Base-by-base conservation (phyloP, 2,113 vertebrate genomes). In the Embiotoca jacksoni region DNA sequence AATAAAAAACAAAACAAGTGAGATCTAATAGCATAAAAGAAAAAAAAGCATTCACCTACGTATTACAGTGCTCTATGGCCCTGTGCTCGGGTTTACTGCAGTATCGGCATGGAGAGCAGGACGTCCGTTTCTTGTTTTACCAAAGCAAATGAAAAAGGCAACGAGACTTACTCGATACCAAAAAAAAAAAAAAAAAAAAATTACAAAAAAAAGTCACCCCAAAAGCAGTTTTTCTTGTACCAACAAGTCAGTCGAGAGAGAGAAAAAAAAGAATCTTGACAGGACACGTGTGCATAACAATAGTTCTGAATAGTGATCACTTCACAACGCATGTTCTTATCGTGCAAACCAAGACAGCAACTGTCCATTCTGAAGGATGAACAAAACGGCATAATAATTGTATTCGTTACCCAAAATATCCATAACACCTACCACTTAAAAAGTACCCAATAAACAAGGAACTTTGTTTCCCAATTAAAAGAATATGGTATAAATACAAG, bases 261-360 rank as follows among this genome's bases (percentile, higher is more conserved):
- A 82, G 80, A 13, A 54, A 87, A 68, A 72, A 58, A 86, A 82
- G 80, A 13, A 75, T 60, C 61, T 1, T 14, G 62, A 90, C 63
- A 77, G 75, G 57, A 86, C 79, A 83, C 30, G 3, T 79, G 85
- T 90, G 84, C 87, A 83, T 82, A 86, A 89, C 73, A 50, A 85
- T 30, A 71, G 49, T 39, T 86, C 53, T 55, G 52, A 88, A 74
- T 61, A 76, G 77, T 74, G 71, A 84, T 69, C 88, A 89, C 81
- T 74, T 89, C 87, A 91, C 85, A 23, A 85, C 4, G 55, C 72
- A 73, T 36, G 61, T 82, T 79, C 70, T 70, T 50, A 75, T 83
- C 83, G 77, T 91, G 92, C 90, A 89, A 91, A 91, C 84, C 70
- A 80, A 84, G 69, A 86, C 76, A 37, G 67, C 56, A 71, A 63